A percentile compares a stretch with the other conserved stretches of the same genome.
phyloP scores from a whole-genome alignment of 1,140 invertebrate genomes.

The Brachionus angularis region DNA sequence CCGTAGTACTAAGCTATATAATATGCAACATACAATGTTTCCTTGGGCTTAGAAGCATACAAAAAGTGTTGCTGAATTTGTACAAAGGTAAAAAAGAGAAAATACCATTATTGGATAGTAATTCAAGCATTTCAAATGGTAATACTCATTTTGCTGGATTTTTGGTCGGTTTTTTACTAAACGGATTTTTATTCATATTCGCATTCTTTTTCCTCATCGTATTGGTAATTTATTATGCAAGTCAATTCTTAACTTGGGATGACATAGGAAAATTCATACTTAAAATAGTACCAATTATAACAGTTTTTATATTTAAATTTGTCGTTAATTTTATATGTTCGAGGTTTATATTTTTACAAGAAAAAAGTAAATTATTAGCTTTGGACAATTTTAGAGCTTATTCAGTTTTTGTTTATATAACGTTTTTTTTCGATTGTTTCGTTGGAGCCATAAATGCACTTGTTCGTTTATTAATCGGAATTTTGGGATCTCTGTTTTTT shows the following conservation, averaged over 20 bases:
- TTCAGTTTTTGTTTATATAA: not conserved
- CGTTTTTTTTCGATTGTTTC: not conserved
- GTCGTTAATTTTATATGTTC: not conserved
- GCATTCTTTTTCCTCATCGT: not conserved
- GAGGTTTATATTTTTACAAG: not conserved
- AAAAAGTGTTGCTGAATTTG: not conserved
- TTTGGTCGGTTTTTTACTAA: not conserved
- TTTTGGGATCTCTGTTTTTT: not conserved
- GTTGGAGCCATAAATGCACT: not conserved
- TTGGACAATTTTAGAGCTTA: slow-evolving; percentile 1
- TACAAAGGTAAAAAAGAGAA: not conserved
- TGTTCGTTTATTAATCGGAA: not conserved
- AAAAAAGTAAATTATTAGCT: not conserved
- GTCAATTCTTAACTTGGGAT: not conserved
- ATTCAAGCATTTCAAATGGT: not conserved
- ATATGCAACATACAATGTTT: not conserved
- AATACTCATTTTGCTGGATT: not conserved
- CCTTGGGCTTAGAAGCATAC: not conserved
- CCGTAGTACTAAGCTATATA: not conserved
- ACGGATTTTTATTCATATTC: not conserved
- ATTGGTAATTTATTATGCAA: not conserved
- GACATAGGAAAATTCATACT: not conserved
- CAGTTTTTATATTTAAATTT: not conserved
- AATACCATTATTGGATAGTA: not conserved
- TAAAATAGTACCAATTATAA: not conserved